A percentile compares a stretch with the other conserved stretches of the same genome.
Evolutionary conservation across 2,113 vertebrate genomes (phyloP).

Genomic region (Ramphastos sulfuratus): DNA sequence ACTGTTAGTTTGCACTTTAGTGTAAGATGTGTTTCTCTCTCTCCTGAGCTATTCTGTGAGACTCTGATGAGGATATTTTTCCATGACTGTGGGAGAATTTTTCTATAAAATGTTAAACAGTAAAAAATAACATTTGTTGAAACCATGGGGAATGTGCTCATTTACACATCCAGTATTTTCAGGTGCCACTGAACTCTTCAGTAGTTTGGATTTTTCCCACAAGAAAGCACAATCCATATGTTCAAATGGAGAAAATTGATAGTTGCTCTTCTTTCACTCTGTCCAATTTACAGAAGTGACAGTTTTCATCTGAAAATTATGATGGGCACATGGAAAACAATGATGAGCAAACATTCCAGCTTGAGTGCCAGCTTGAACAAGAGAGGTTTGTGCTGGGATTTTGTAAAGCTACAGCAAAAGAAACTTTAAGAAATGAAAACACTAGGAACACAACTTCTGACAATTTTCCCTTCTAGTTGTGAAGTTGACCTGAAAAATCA

Average conservation of each 20-base stretch:
- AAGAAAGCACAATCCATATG: not conserved
- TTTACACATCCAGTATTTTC: not conserved
- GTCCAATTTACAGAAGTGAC: not conserved
- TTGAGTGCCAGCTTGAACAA: not conserved
- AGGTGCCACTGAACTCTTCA: not conserved
- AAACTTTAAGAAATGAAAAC: not conserved
- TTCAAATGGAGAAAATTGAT: not conserved
- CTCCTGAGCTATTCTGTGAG: not conserved
- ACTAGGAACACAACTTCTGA: not conserved
- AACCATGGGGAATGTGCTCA: not conserved
- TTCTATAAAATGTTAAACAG: not conserved
- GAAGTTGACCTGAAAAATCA: not conserved
- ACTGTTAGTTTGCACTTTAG: not conserved
- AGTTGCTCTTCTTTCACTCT: not conserved
- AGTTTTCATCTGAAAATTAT: not conserved
- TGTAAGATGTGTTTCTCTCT: not conserved
- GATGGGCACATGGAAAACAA: not conserved
- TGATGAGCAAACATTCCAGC: not conserved
- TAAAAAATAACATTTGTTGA: not conserved
- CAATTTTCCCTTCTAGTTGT: not conserved
- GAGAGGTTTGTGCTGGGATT: not conserved
- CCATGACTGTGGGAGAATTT: not conserved
- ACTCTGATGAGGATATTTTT: not conserved
- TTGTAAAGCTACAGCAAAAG: not conserved
- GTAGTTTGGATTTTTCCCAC: not conserved